These are phyloP conservation scores for Myotis lucifugus DNA, from an alignment of 2,113 vertebrate species.

Conservation along the genomic window DNA sequence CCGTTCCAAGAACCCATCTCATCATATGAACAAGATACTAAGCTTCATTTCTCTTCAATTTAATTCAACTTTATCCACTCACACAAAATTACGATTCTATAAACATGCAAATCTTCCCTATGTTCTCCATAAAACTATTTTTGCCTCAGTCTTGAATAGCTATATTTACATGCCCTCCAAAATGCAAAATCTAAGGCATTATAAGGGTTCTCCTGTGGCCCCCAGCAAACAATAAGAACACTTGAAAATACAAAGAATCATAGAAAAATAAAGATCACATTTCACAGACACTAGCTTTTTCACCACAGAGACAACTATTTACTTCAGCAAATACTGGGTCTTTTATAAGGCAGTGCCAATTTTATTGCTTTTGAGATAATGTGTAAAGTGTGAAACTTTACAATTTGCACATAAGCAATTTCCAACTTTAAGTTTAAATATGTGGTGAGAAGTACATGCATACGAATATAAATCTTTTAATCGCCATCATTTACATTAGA, in stretches of 20 bases:
- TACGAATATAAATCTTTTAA: conserved; percentile 69
- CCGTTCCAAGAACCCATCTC: not conserved
- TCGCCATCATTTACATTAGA: conserved; percentile 77
- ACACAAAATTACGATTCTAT: not conserved
- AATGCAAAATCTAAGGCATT: conserved; percentile 41
- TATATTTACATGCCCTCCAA: not conserved
- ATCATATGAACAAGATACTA: not conserved
- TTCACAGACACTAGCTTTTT: conserved; percentile 26
- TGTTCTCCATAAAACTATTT: not conserved
- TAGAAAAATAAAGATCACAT: conserved; percentile 37
- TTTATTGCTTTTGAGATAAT: conserved; percentile 80
- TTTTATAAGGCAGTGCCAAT: conserved; percentile 41
- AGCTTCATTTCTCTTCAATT: conserved; percentile 2
- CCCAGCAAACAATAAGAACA: not conserved
- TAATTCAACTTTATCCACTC: conserved; percentile 7
- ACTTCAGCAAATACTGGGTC: conserved; percentile 30
- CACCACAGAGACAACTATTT: conserved; percentile 15
- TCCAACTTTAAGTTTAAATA: conserved; percentile 79
- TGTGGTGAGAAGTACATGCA: conserved; percentile 81
- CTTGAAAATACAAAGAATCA: conserved; percentile 34
- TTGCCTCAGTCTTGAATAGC: not conserved
- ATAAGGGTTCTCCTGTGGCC: not conserved
- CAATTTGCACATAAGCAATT: conserved; percentile 68
- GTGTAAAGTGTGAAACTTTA: conserved; percentile 69
- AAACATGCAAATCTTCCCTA: not conserved